A percentile compares a stretch with the other conserved stretches of the same genome.
Conservation (phyloP, 2,888 invertebrate species). For the Ctenicera cuprea region DNA sequence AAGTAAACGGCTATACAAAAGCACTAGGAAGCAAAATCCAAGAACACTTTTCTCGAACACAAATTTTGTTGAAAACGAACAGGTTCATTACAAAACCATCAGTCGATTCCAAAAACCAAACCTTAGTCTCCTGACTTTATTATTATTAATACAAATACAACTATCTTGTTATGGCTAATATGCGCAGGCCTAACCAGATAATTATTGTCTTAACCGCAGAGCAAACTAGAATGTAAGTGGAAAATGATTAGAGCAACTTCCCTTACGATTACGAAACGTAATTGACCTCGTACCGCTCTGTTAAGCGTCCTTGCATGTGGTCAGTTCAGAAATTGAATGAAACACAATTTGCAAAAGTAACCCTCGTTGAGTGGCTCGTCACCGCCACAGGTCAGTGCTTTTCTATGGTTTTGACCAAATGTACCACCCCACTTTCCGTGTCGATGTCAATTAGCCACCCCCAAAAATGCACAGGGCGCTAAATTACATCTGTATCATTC, state of each 20-base stretch:
- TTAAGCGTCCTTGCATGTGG: slow-evolving; percentile 32
- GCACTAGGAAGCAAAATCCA: too few relatives aligned
- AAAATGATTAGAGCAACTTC: not conserved
- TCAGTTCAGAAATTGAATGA: slow-evolving; percentile 36
- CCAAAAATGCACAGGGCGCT: not conserved
- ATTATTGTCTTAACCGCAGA: too few relatives aligned
- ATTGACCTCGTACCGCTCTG: slow-evolving; percentile 18
- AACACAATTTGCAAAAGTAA: slow-evolving; percentile 38
- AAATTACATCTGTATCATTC: slow-evolving; percentile 27
- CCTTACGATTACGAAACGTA: slow-evolving; percentile 4
- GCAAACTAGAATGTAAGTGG: too few relatives aligned
- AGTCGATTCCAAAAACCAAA: too few relatives aligned
- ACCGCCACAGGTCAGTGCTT: slow-evolving; percentile 25
- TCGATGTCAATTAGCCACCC: slow-evolving; percentile 26
- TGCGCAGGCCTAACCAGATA: too few relatives aligned
- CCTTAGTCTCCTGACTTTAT: too few relatives aligned
- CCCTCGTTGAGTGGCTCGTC: slow-evolving; percentile 25
- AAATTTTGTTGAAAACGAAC: too few relatives aligned
- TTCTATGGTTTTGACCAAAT: slow-evolving; percentile 23
- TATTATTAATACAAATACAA: too few relatives aligned
- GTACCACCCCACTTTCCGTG: slow-evolving; percentile 18
- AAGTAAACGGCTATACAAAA: too few relatives aligned
- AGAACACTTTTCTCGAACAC: too few relatives aligned
- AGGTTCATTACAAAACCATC: too few relatives aligned
- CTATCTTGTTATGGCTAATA: too few relatives aligned